These are phyloP conservation scores for Drosophila parabipectinata DNA, from an alignment of 1,140 invertebrate species.

Conservation along the genomic window DNA sequence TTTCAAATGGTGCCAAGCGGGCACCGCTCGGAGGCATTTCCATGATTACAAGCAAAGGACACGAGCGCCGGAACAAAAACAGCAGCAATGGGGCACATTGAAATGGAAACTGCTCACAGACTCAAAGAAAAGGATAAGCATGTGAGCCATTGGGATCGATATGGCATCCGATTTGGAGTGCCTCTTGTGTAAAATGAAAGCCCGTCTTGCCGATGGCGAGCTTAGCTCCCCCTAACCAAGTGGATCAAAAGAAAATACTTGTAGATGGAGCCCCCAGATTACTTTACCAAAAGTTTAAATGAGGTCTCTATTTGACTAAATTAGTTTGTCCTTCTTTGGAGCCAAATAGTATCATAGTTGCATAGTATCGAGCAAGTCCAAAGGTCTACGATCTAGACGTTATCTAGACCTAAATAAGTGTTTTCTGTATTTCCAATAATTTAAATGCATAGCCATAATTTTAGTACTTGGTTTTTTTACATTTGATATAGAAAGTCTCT, in stretches of 20 bases:
- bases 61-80: constrained; percentile 16
- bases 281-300: background rate
- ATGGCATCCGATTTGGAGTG: constrained; percentile 27
- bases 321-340: background rate
- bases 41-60: constrained; percentile 46
- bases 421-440: no score
- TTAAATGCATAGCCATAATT: no score
- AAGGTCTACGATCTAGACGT: no score
- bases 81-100: constrained; percentile 23
- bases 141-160: constrained; percentile 10
- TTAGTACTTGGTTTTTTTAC: no score
- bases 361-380: no score
- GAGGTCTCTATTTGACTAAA: background rate
- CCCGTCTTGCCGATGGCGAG: constrained; percentile 1
- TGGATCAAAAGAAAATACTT: background rate
- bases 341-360: no score
- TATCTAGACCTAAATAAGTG: no score
- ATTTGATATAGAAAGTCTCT: no score
- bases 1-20: constrained; percentile 55
- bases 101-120: constrained; percentile 32
- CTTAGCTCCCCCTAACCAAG: background rate
- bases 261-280: background rate
- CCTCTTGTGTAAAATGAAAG: constrained; percentile 41
- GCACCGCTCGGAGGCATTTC: constrained; percentile 50
- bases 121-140: constrained; percentile 29